phyloP scores from a whole-genome alignment of 2,113 vertebrate species.

The Hemiscyllium ocellatum region DNA sequence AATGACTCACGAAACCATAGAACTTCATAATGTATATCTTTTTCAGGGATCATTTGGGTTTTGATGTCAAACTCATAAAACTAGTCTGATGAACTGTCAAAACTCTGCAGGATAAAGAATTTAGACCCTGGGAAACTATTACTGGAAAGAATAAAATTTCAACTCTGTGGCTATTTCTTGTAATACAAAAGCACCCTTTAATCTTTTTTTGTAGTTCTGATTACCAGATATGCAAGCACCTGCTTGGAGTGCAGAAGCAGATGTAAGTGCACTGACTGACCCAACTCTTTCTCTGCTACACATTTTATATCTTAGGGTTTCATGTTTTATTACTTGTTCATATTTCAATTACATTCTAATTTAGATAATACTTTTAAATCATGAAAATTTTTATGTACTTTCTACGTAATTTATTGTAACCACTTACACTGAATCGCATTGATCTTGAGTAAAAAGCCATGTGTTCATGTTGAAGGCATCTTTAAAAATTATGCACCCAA shows the following conservation, averaged over 20 bases:
- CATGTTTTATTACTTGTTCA: not conserved
- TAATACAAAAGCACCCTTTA: conserved; percentile 34
- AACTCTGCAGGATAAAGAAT: conserved; percentile 34
- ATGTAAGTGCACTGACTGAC: not conserved
- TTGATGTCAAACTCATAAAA: conserved; percentile 37
- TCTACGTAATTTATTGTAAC: not conserved
- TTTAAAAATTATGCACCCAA: not conserved
- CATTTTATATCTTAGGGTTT: not conserved
- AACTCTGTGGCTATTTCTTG: conserved; percentile 32
- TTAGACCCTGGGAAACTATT: conserved; percentile 33
- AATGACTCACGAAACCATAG: conserved; percentile 32
- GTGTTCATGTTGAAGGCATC: not conserved
- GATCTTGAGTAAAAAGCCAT: not conserved
- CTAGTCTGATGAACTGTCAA: conserved; percentile 34
- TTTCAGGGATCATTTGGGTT: conserved; percentile 34
- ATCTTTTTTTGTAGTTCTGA: conserved; percentile 36
- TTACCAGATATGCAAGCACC: conserved; percentile 38
- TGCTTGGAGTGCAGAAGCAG: conserved; percentile 29
- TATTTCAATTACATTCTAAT: conserved; percentile 2
- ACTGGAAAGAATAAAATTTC: conserved; percentile 37
- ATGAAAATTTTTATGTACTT: not conserved
- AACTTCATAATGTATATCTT: conserved; percentile 24
- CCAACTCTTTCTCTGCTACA: not conserved
- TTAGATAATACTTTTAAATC: conserved; percentile 6
- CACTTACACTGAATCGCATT: not conserved